Conservation (phyloP, 2,797 vertebrate species). For the Clarias platycephalus region DNA sequence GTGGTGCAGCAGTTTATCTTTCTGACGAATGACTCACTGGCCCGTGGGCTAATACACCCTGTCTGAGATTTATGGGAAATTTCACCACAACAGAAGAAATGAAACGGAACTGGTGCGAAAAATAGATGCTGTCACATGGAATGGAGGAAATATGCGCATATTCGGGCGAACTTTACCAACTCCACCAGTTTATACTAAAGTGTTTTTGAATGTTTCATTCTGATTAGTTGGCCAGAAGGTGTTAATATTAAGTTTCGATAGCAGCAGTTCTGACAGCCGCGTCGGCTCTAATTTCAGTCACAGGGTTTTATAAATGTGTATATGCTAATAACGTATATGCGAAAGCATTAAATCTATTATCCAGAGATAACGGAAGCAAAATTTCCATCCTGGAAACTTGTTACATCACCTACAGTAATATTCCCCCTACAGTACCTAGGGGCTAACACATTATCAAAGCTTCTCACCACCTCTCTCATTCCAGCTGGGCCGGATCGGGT, state of each 20-base stretch:
- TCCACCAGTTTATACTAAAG: neutral
- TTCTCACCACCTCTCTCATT: no score
- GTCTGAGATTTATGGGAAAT: constrained; percentile 56
- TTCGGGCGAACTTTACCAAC: neutral
- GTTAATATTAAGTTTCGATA: neutral
- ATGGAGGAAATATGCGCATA: neutral
- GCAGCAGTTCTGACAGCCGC: neutral
- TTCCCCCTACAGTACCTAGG: no score
- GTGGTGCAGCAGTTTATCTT: constrained; percentile 43
- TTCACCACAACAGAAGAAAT: constrained; percentile 35
- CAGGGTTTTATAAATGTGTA: no score
- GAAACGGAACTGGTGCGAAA: constrained; percentile 35
- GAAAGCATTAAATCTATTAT: no score
- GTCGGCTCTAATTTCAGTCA: neutral
- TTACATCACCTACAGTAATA: no score
- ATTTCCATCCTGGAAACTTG: no score
- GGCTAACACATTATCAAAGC: no score
- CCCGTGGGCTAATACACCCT: constrained; percentile 55
- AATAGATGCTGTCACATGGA: constrained; percentile 3
- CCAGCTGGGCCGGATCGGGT: no score
- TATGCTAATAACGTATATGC: no score
- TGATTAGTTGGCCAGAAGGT: neutral
- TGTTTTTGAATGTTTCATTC: neutral
- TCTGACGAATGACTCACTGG: constrained; percentile 58
- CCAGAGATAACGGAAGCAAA: no score